Conservation (phyloP, 2,797 vertebrate species). For the Leontopithecus rosalia region DNA sequence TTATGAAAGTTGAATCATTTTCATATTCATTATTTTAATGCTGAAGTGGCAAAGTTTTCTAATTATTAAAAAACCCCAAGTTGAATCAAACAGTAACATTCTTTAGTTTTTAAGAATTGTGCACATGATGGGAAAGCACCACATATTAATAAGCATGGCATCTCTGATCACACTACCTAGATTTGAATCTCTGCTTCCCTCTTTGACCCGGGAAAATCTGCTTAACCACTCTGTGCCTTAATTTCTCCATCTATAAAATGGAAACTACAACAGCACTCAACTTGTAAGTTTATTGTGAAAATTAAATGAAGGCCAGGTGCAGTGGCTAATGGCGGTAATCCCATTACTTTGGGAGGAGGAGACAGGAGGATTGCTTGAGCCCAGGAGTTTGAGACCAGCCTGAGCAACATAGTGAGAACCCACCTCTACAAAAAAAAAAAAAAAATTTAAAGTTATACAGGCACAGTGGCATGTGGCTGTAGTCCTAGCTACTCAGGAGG, state of each 20-base stretch:
- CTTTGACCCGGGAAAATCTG: not conserved
- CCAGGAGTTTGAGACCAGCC: not conserved
- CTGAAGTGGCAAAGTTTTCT: not conserved
- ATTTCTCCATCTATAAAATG: not conserved
- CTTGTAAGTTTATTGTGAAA: not conserved
- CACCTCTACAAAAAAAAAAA: not conserved
- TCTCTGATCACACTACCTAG: not conserved
- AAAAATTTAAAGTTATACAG: not conserved
- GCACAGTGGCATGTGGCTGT: not conserved
- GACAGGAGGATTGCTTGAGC: not conserved
- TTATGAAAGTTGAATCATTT: conserved; percentile 19
- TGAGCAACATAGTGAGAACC: not conserved
- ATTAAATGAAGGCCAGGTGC: not conserved
- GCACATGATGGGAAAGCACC: not conserved
- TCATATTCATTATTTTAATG: not conserved
- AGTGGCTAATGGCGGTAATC: not conserved
- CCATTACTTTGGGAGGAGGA: not conserved
- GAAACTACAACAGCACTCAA: not conserved
- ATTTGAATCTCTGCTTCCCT: not conserved
- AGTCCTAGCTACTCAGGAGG: not conserved
- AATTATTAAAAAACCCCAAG: not conserved
- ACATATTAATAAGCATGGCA: not conserved
- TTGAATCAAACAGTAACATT: not conserved
- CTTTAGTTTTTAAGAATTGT: not conserved
- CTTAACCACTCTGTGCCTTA: not conserved